These are phyloP conservation scores for Zootoca vivipara DNA, from an alignment of 2,113 vertebrate species.

Conservation along the genomic window DNA sequence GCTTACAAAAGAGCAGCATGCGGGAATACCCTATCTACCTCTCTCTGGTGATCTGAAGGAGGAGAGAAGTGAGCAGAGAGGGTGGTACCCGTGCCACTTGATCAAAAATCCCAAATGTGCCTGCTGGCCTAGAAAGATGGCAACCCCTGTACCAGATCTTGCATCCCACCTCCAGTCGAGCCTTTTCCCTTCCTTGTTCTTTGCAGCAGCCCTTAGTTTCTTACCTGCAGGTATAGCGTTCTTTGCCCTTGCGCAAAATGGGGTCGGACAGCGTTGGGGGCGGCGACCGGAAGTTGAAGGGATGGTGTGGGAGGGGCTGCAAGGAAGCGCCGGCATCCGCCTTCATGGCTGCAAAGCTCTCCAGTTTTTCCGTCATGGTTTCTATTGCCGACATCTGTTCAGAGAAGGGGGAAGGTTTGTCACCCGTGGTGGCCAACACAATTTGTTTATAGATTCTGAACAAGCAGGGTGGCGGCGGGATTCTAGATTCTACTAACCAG, in stretches of 20 bases:
- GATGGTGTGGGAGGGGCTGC: constrained; percentile 93
- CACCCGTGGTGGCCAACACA: background rate
- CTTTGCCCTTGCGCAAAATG: constrained; percentile 98
- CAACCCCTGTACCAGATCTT: background rate
- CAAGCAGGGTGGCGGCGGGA: background rate
- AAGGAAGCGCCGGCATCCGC: constrained; percentile 86
- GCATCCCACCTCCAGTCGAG: background rate
- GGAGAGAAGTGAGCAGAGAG: too few relatives aligned
- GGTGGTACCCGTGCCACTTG: too few relatives aligned
- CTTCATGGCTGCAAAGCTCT: constrained; percentile 93
- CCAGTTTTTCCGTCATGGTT: constrained; percentile 98
- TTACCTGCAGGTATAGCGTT: constrained; percentile 98
- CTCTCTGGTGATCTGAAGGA: too few relatives aligned
- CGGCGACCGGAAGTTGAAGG: constrained; percentile 95
- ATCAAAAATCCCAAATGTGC: too few relatives aligned
- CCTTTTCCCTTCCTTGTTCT: fast-evolving
- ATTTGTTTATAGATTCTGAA: background rate
- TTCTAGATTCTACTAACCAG: background rate
- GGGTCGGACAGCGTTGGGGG: constrained; percentile 94
- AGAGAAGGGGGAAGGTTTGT: background rate
- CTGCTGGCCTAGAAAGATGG: too few relatives aligned
- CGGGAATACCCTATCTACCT: too few relatives aligned
- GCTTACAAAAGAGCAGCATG: too few relatives aligned
- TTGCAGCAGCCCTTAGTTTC: background rate
- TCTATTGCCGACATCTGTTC: constrained; percentile 96